phyloP scores from a whole-genome alignment of 2,888 invertebrate species.

The Invenusta paracnida region DNA sequence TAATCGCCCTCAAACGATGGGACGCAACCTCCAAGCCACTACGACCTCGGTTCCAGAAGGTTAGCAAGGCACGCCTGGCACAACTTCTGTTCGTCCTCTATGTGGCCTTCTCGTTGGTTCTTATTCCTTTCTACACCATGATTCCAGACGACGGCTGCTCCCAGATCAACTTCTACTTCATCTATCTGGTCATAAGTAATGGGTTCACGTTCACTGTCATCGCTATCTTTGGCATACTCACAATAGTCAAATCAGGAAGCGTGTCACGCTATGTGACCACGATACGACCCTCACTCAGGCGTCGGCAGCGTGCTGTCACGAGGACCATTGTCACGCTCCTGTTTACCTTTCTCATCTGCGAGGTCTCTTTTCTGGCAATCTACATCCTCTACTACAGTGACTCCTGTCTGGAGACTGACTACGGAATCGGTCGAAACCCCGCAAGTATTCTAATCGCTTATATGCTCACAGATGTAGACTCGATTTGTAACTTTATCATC shows the following conservation, averaged over 20 bases:
- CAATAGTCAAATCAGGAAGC: slow-evolving; percentile 14
- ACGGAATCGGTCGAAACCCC: background rate
- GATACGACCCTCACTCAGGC: background rate
- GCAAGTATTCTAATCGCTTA: background rate
- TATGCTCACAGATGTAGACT: slow-evolving; percentile 12
- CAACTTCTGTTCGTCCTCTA: background rate
- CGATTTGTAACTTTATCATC: slow-evolving; percentile 28
- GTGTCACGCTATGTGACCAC: slow-evolving; percentile 22
- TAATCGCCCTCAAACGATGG: slow-evolving; percentile 33
- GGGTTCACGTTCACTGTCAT: slow-evolving; percentile 23
- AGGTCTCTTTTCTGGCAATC: slow-evolving; percentile 23
- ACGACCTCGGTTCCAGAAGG: slow-evolving; percentile 8
- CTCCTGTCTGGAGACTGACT: slow-evolving; percentile 1
- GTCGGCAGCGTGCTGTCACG: slow-evolving; percentile 28
- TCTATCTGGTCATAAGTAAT: slow-evolving; percentile 2
- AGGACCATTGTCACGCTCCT: slow-evolving; percentile 24
- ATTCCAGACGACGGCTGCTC: background rate
- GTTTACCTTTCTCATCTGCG: slow-evolving; percentile 28
- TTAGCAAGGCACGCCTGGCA: slow-evolving; percentile 18
- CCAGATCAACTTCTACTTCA: slow-evolving; percentile 15
- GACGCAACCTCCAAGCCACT: slow-evolving; percentile 24
- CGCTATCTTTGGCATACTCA: background rate
- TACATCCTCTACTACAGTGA: background rate
- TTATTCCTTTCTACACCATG: background rate
- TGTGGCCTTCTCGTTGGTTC: background rate